These are phyloP conservation scores for Achlya flavicornis DNA, from an alignment of 2,888 invertebrate species.

Conservation along the genomic window DNA sequence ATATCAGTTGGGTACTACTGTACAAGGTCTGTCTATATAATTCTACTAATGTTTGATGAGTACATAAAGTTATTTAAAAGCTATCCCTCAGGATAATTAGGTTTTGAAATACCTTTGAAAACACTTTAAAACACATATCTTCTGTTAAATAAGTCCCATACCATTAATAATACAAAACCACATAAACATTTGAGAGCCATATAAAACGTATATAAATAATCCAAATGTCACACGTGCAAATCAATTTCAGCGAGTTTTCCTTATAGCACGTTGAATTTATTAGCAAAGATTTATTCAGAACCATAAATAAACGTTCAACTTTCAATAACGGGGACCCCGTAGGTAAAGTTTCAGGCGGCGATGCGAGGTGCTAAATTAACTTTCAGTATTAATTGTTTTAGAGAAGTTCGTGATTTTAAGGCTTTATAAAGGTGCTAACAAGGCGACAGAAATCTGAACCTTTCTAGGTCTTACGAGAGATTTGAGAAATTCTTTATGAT, in stretches of 20 bases:
- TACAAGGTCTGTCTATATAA: too few species aligned
- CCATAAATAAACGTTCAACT: neutral
- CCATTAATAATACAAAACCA: too few species aligned
- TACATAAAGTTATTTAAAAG: too few species aligned
- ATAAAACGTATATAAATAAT: constrained; percentile 19
- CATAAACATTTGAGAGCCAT: neutral
- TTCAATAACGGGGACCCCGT: neutral
- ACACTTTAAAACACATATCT: too few species aligned
- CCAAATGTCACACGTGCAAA: neutral
- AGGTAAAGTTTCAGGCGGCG: neutral
- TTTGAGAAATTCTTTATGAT: too few species aligned
- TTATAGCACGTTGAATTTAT: neutral
- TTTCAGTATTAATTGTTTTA: constrained; percentile 49
- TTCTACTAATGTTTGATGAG: too few species aligned
- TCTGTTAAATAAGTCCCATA: too few species aligned
- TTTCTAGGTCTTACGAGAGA: neutral
- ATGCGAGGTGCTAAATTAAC: constrained; percentile 38
- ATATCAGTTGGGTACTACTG: too few species aligned
- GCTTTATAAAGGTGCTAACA: constrained; percentile 20
- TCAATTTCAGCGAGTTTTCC: neutral
- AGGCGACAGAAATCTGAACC: constrained; percentile 7
- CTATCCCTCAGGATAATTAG: too few species aligned
- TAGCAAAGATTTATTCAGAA: neutral
- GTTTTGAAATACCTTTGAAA: too few species aligned
- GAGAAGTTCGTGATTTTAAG: constrained; percentile 28